phyloP scores from a whole-genome alignment of 2,797 vertebrate genomes.

The Poeciliopsis paucimaculata region DNA sequence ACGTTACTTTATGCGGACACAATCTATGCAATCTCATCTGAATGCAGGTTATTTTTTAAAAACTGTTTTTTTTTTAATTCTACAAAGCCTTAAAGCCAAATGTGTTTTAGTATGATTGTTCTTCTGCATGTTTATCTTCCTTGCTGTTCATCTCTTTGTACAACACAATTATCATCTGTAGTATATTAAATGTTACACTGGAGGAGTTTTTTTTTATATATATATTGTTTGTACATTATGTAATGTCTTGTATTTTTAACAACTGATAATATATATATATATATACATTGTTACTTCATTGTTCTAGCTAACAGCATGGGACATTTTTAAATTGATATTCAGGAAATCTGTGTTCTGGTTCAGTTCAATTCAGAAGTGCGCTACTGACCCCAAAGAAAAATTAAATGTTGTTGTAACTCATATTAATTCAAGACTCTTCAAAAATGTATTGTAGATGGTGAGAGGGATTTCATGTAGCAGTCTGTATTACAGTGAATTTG shows the following conservation, averaged over 20 bases:
- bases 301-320: slow-evolving; percentile 70
- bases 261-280: slow-evolving; percentile 58
- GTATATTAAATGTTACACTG: slow-evolving; percentile 55
- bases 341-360: slow-evolving; percentile 30
- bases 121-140: slow-evolving; percentile 33
- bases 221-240: slow-evolving; percentile 74
- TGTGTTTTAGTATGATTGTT: slow-evolving; percentile 19
- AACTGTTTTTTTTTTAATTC: background rate
- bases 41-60: slow-evolving; percentile 7
- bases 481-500: too few species aligned
- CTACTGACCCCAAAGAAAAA: too few species aligned
- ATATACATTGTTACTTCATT: slow-evolving; percentile 62
- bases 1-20: background rate
- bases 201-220: slow-evolving; percentile 39
- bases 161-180: slow-evolving; percentile 62
- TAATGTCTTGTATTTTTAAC: slow-evolving; percentile 60
- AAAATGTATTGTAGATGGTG: too few species aligned
- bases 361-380: background rate
- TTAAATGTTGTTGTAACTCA: too few species aligned
- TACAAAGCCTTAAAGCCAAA: slow-evolving; percentile 6
- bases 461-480: too few species aligned
- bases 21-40: slow-evolving; percentile 21
- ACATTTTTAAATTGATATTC: slow-evolving; percentile 17
- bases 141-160: slow-evolving; percentile 38
- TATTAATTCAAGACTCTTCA: too few species aligned